These are phyloP conservation scores for Drosophila mettleri DNA, from an alignment of 2,888 invertebrate species.

Conservation along the genomic window DNA sequence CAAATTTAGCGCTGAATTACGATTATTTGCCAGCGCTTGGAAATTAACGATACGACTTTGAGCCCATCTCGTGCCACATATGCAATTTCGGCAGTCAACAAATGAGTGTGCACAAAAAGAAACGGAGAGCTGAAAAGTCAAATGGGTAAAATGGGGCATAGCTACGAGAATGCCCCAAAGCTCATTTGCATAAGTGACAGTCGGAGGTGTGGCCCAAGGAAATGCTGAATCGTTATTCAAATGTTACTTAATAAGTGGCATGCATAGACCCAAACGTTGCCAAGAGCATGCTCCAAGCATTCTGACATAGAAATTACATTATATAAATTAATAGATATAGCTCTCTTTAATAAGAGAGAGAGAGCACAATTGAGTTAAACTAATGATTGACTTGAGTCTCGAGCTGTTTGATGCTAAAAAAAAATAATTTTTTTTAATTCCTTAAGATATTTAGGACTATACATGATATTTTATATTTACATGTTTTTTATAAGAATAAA, in stretches of 20 bases:
- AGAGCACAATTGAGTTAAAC: too few relatives aligned
- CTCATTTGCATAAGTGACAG: conserved; percentile 68
- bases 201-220: conserved; percentile 7
- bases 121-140: conserved; percentile 31
- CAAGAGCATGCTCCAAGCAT: background rate
- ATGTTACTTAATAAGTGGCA: background rate
- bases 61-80: conserved; percentile 22
- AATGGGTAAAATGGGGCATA: conserved; percentile 19
- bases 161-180: conserved; percentile 22
- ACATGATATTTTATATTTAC: too few relatives aligned
- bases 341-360: too few relatives aligned
- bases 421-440: too few relatives aligned
- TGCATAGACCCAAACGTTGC: background rate
- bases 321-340: too few relatives aligned
- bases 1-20: conserved; percentile 61
- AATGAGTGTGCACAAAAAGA: conserved; percentile 10
- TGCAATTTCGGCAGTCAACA: conserved; percentile 32
- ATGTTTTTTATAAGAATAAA: too few relatives aligned
- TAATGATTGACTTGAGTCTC: too few relatives aligned
- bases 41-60: conserved; percentile 41
- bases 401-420: too few relatives aligned
- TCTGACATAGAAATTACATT: background rate
- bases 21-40: conserved; percentile 33
- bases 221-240: conserved; percentile 17
- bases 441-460: too few relatives aligned